A percentile compares a stretch with the other conserved stretches of the same genome.
Evolutionary conservation across 1,140 invertebrate genomes (phyloP).

Genomic region (Conus betulinus): DNA sequence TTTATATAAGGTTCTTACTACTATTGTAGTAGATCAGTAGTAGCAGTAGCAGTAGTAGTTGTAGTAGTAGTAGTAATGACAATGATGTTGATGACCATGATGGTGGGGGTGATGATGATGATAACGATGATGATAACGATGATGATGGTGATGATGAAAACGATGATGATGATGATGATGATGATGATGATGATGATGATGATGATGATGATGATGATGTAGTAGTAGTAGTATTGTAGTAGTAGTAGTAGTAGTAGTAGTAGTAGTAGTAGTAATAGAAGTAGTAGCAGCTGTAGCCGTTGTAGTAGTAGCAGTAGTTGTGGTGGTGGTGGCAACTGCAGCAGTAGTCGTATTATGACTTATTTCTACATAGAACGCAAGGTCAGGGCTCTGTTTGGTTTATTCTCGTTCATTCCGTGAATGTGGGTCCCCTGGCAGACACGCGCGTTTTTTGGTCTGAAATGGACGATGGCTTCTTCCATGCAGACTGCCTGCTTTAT

Average conservation of each 20-base stretch:
- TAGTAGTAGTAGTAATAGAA: conserved; percentile 7
- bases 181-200: neutral
- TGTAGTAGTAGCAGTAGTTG: too few species aligned
- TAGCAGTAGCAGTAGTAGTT: neutral
- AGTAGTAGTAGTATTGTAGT: neutral
- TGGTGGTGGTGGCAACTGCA: too few species aligned
- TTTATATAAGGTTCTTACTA: too few species aligned
- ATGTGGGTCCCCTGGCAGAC: neutral
- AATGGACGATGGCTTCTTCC: neutral
- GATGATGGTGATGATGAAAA: neutral
- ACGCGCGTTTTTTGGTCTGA: neutral
- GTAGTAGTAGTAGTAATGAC: neutral
- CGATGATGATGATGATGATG: neutral
- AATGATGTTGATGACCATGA: neutral
- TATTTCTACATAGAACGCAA: too few species aligned
- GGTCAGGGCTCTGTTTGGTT: too few species aligned
- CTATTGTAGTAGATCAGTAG: too few species aligned
- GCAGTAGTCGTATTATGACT: neutral
- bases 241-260: conserved; percentile 28
- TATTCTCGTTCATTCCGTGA: too few species aligned
- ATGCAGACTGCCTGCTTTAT: neutral
- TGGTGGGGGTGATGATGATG: neutral
- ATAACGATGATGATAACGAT: conserved; percentile 2
- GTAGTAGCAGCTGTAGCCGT: neutral
- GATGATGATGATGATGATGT: neutral